Percentiles rank a stretch among this genome's conserved stretches.
These are phyloP conservation scores for Zhuqinia jingwanae DNA, from an alignment of 2,888 invertebrate genomes.

Conservation along the genomic window DNA sequence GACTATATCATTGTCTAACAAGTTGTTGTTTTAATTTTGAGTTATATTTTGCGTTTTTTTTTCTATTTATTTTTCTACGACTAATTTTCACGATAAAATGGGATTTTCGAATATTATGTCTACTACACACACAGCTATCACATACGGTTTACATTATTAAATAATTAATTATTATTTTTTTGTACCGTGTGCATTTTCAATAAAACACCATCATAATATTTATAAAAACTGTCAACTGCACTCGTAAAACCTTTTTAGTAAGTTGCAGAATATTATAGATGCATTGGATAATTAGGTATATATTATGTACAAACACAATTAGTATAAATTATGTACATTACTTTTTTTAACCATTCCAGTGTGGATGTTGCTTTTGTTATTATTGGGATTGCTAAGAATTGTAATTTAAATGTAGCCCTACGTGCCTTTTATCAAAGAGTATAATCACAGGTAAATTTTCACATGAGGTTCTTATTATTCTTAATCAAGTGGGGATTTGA, in stretches of 20 bases:
- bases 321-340: no score
- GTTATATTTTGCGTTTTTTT: not conserved
- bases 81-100: not conserved
- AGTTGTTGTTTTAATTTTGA: no score
- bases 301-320: no score
- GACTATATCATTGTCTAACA: no score
- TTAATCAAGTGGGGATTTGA: not conserved
- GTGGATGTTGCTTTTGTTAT: no score
- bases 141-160: constrained; percentile 17
- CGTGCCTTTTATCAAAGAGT: not conserved
- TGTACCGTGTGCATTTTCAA: constrained; percentile 42
- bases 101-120: constrained; percentile 7
- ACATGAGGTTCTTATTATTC: not conserved
- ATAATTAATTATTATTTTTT: no score
- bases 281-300: not conserved
- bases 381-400: no score
- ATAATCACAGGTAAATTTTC: constrained; percentile 47
- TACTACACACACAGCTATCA: constrained; percentile 36
- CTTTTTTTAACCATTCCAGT: no score
- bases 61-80: not conserved
- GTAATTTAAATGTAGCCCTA: no score
- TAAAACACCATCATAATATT: no score
- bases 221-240: no score
- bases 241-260: no score
- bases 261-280: not conserved